Evolutionary conservation across 2,888 invertebrate species (phyloP), one percentile per base, ranked within the genome.

Genomic region (Temnothorax ravouxi): DNA sequence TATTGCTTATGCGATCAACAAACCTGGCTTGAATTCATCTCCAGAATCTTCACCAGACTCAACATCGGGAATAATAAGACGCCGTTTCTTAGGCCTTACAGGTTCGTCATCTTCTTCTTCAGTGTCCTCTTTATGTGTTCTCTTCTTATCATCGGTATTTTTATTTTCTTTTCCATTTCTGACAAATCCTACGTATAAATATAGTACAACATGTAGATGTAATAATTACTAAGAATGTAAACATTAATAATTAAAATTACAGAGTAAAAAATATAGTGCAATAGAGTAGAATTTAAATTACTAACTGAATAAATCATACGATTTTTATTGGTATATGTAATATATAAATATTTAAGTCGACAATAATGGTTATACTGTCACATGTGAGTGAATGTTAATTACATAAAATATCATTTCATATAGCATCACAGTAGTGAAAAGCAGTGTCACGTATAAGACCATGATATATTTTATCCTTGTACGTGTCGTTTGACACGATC

Each of bases 41-140:
- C 96, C 97, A 59, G 97, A 96, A 90, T 97, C 97, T 90, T 96
- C 96, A 47, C 96, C 96, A 86, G 96, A 96, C n/a, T 96, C 93
- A 18, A 52, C 88, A 0, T 96, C 95, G 69, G 96, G 95, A 15
- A 97, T 95, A 84, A 96, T 95, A 66, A 96, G 95, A 89, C 96
- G 96, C 89, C 96, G 96, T 67, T 95, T 96, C 88, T 96, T 94
- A 50, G 94, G 94, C 95, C 80, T 95, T 95, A 91, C 94, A 94
- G 94, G 93, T 84, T 93, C 93, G 15, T 93, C 71, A 94, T 95
- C 88, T 0, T 18, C 34, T 34, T 34, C 34, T 0, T 90, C 80
- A 0, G 66, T 81, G 0, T 85, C 89, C 9, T 88, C 77, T 41
- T 87, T 84, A 11, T 69, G 67, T 15, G 29, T 13, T 71, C 85